Base-by-base conservation (phyloP, 2,888 invertebrate species). In the Drosophila neotestacea region DNA sequence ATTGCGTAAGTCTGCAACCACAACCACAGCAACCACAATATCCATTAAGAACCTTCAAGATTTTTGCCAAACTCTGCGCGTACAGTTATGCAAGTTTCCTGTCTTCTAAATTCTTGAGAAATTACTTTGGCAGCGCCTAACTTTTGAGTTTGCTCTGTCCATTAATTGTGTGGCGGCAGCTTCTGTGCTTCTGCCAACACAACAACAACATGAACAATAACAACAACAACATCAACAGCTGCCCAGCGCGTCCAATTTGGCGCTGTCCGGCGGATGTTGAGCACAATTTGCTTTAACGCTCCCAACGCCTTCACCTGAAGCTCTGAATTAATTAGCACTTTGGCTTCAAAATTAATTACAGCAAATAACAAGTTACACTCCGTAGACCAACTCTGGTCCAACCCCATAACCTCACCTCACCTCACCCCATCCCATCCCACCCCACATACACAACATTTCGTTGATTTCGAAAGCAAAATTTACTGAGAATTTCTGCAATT, bases 81-180 rank as follows among this genome's bases (percentile, higher is more conserved):
- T 77, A 82, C 81, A 82, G 88, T 88, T 84, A 84, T 84, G 89
- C 81, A 84, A 84, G 84, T 70, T 86, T 84, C 86, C 87, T 86
- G 86, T 64, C 70, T 55, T 48, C 48, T 38, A 34, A 73, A 79
- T 85, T 88, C 84, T 58, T 84, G 51, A 70, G 67, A 85, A 85
- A 84, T 84, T 69, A 61, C 65, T 54, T 59, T 59, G 52, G 59
- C 56, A 68, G 56, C 63, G 70, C 62, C 54, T 77, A 27, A 67
- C 50, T 66, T 70, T 73, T 41, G 59, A 62, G 61, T 81, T 65
- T 28, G 59, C 66, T 44, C 50, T 70, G 72, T 47, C 52, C 69
- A 73, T 78, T 86, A 78, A 87, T 87, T 81, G 50, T 59, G 50
- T 27, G 59, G 56, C 71, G 46, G 62, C 67, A 41, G 67, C 79